Base-by-base conservation (phyloP, 1,140 invertebrate genomes). In the Bactericera cockerelli region DNA sequence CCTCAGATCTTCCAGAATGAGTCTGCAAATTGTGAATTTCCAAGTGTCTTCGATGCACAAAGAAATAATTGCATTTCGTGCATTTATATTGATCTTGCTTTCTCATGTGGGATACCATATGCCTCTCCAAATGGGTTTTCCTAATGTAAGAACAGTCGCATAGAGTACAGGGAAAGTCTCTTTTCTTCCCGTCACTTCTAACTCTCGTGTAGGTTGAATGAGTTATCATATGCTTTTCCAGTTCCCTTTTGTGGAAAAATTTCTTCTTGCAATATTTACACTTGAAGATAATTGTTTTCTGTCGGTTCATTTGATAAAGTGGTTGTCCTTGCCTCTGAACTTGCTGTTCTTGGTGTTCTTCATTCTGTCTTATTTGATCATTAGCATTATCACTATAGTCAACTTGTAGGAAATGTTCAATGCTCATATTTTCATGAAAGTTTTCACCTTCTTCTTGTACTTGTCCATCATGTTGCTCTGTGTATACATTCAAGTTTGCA, bases 41-140 rank as follows among this genome's bases (percentile, higher is more conserved):
- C 19, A 49, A 49, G 19, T 49, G 42, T 49, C 42, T 49, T 49
- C 42, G n/a, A n/a, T 49, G 42, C 6, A 49, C 42, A 49, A 49
- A 49, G 42, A 49, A 49, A n/a, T 6, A 49, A 49, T 49, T 49
- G 22, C 42, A 49, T 49, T 49, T 16, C 22, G 4, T 16, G 22
- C 42, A 49, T 49, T 49, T 49, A n/a, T 49, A 49, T 49, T 49
- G 42, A 49, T 49, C 42, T 49, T 49, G 42, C 19, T 49, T 49
- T 49, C 22, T 49, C 42, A 49, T 49, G 22, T 49, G 42, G 19
- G 42, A 49, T 49, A 49, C 4, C 42, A 49, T 49, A n/a, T 49
- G 42, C 19, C 42, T 4, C 19, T 49, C 42, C 19, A 49, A n/a
- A 49, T 49, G 42, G 6, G 42, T 49, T 49, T 49, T 49, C 22